Evolutionary conservation across 2,113 vertebrate genomes (phyloP), one percentile per base, ranked within the genome.

Genomic region (Leptodactylus fuscus): DNA sequence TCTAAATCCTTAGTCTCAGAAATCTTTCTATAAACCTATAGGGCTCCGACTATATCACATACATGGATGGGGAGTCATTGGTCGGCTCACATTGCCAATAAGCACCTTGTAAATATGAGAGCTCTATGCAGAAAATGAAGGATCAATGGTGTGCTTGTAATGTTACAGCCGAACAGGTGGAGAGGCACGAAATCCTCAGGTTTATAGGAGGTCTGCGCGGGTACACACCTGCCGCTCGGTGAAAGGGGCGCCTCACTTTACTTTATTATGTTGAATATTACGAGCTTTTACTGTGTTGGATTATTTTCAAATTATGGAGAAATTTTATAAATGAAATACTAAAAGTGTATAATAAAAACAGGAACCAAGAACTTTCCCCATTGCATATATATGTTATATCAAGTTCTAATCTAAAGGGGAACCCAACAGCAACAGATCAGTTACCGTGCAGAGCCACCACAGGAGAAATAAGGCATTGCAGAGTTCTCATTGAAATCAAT

Each of bases 221-320:
- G 24, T 3, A 76, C 24, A 32, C 44, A 76, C 73, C 46, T 76
- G 73, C 27, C 41, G 8, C 1, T 48, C 44, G 29, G 24, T 51
- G 24, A 76, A 51, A 9, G n/a, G 46, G 46, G 15, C 1, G 16
- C 22, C 73, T 13, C 73, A 76, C 16, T 76, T 16, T 29, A 18
- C 29, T 51, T 76, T 76, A 76, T 76, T 32, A 48, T 18, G 11
- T 46, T 15, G 16, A 46, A 46, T 6, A 48, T 74, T 74, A 74
- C 48, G 4, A 16, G 69, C 13, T 41, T 41, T 41, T 73, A 73
- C 69, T 12, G 36, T 70, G 32, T 36, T 73, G 71, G 41, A 49
- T 75, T 75, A 48, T 75, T 75, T 75, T 48, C 6, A 48, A 75
- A 49, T 49, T 27, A 75, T 75, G 1, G 15, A 76, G 73, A 76